Conservation (phyloP, 2,797 vertebrate genomes). For the Halcyon leucocephala region DNA sequence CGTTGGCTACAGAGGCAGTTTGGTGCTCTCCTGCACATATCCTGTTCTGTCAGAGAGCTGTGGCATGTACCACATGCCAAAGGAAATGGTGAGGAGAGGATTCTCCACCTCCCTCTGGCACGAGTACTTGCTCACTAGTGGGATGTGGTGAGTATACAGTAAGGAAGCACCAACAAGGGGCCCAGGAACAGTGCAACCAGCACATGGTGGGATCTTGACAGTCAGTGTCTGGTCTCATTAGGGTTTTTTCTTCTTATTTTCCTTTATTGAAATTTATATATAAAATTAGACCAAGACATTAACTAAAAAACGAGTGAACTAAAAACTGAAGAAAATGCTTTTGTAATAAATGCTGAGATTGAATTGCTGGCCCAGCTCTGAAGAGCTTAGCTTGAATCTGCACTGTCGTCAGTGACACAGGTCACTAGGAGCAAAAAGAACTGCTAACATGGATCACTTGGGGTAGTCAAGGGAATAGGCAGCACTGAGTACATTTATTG, state of each 20-base stretch:
- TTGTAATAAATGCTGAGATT: neutral
- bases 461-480: neutral
- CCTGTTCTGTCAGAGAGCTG: neutral
- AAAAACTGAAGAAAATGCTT: neutral
- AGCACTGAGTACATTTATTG: neutral
- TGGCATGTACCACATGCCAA: neutral
- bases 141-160: neutral
- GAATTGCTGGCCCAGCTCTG: neutral
- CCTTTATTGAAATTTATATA: neutral
- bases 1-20: neutral
- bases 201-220: neutral
- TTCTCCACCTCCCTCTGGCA: neutral
- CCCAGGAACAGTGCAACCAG: neutral
- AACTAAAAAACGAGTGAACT: neutral
- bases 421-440: neutral
- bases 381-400: neutral
- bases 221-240: neutral
- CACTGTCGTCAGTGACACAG: neutral
- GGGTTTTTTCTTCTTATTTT: neutral
- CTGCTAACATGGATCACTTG: neutral
- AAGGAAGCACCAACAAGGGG: neutral
- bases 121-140: accelerated
- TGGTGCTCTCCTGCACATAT: neutral
- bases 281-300: neutral
- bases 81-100: neutral